Conservation (phyloP, 2,888 invertebrate species). For the Chirona hameri region DNA sequence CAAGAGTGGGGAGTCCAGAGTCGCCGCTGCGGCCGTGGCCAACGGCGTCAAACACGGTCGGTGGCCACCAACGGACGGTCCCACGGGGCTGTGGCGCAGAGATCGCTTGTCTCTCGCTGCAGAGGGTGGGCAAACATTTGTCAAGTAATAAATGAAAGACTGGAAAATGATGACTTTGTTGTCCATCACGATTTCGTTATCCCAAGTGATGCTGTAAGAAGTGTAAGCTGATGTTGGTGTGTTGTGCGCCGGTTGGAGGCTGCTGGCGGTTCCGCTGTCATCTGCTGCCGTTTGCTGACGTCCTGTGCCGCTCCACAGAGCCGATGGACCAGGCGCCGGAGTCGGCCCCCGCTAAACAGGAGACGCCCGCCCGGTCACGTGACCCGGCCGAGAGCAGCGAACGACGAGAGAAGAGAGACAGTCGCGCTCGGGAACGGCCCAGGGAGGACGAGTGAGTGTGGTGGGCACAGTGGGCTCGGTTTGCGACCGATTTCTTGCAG, state of each 20-base stretch:
- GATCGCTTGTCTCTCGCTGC: too few relatives aligned
- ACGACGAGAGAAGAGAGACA: not conserved
- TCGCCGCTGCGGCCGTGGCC: not conserved
- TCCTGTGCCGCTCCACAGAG: not conserved
- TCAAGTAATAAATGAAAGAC: not conserved
- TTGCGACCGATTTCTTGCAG: not conserved
- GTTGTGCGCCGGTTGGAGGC: not conserved
- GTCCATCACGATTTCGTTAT: too few relatives aligned
- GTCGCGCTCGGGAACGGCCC: not conserved
- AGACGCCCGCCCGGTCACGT: not conserved
- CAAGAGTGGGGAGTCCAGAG: not conserved
- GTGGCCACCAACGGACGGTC: not conserved
- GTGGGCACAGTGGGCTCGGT: not conserved
- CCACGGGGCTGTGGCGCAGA: too few relatives aligned
- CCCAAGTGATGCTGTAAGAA: not conserved
- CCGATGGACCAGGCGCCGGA: not conserved
- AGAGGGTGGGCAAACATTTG: too few relatives aligned
- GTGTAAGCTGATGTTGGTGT: not conserved
- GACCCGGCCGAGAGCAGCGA: not conserved
- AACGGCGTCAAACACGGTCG: not conserved
- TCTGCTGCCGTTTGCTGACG: not conserved
- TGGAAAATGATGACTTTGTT: not conserved
- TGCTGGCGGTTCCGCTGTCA: not conserved
- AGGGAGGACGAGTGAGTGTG: slow-evolving; percentile 4
- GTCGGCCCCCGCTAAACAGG: not conserved